A percentile compares a stretch with the other conserved stretches of the same genome.
These are phyloP conservation scores for Leptura quadrifasciata DNA, from an alignment of 2,888 invertebrate genomes.

Conservation along the genomic window DNA sequence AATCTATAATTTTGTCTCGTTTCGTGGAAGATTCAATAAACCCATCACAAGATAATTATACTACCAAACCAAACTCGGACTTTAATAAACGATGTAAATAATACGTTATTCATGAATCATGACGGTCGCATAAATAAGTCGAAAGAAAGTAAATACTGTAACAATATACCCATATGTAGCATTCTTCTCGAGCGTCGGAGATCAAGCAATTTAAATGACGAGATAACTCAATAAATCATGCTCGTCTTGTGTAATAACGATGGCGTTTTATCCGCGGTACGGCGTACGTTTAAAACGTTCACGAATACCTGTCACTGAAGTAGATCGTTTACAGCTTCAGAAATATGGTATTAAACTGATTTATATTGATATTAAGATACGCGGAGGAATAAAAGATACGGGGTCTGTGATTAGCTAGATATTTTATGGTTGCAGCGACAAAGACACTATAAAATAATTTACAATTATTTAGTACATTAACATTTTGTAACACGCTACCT, in stretches of 20 bases:
- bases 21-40: neutral
- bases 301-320: neutral
- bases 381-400: neutral
- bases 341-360: conserved; percentile 2
- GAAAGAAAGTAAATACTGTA: conserved; percentile 4
- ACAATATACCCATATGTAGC: conserved; percentile 7
- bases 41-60: conserved; percentile 3
- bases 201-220: conserved; percentile 7
- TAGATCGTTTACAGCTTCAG: neutral
- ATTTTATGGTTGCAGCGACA: too few relatives aligned
- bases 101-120: conserved; percentile 2
- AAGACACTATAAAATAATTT: too few relatives aligned
- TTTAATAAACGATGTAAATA: conserved; percentile 6
- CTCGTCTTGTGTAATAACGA: conserved; percentile 1
- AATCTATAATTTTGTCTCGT: neutral
- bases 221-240: conserved; percentile 7
- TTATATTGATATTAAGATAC: neutral
- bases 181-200: conserved; percentile 1
- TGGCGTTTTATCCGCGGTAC: neutral
- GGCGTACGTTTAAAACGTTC: neutral
- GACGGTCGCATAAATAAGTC: neutral
- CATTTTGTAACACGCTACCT: too few relatives aligned
- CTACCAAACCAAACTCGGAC: neutral
- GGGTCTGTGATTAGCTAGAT: neutral
- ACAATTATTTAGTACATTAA: too few relatives aligned